These are phyloP conservation scores for Melipona beecheii DNA, from an alignment of 2,888 invertebrate species.

Conservation along the genomic window DNA sequence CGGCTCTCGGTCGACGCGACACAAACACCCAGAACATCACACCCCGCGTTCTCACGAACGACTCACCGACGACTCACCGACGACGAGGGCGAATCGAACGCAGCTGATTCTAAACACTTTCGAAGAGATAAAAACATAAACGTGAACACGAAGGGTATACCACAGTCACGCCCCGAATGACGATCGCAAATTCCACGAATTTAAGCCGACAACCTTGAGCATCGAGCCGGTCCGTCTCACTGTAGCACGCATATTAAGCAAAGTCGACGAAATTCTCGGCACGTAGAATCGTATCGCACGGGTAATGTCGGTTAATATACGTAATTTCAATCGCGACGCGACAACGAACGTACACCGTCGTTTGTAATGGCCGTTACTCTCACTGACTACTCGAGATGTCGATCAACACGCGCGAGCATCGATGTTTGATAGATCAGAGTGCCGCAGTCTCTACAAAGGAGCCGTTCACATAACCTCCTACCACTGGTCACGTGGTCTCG, in stretches of 20 bases:
- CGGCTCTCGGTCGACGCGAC: conserved; percentile 21
- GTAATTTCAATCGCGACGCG: neutral
- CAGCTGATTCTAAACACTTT: conserved; percentile 28
- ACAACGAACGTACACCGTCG: neutral
- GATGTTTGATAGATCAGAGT: neutral
- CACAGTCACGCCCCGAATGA: conserved; percentile 25
- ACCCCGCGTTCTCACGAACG: conserved; percentile 44
- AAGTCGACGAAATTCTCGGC: conserved; percentile 2
- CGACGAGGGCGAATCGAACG: neutral
- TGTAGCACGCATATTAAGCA: conserved; percentile 49
- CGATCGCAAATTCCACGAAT: conserved; percentile 48
- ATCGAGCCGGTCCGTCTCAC: conserved; percentile 46
- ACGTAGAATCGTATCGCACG: neutral
- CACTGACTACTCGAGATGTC: neutral
- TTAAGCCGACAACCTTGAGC: conserved; percentile 45
- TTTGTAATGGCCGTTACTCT: neutral
- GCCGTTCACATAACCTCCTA: neutral
- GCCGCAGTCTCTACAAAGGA: neutral
- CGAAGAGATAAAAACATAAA: neutral
- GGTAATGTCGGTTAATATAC: neutral
- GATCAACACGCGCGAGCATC: neutral
- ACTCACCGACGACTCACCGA: no score
- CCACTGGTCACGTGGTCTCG: conserved; percentile 41
- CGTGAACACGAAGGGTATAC: neutral
- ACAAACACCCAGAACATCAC: conserved; percentile 53